Percentiles rank a stretch among this genome's conserved stretches.
Conservation (phyloP, 2,797 vertebrate genomes). For the Podarcis siculus region DNA sequence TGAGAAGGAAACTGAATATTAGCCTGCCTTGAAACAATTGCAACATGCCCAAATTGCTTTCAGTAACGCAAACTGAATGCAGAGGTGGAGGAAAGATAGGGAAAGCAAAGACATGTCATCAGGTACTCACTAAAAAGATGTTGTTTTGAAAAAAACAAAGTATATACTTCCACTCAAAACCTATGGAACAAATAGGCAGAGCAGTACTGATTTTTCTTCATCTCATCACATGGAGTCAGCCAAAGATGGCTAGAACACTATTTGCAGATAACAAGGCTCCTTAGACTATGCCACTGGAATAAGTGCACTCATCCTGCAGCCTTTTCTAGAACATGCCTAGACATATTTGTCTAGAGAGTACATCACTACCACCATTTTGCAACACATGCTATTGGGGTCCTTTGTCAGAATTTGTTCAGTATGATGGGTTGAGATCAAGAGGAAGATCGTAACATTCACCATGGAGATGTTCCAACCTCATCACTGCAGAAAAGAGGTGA, state of each 20-base stretch:
- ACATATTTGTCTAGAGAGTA: too few relatives aligned
- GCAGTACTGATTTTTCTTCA: background rate
- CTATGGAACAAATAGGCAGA: too few relatives aligned
- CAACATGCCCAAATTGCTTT: background rate
- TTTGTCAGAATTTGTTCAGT: background rate
- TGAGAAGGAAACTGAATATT: conserved; percentile 24
- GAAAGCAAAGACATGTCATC: background rate
- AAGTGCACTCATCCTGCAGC: background rate
- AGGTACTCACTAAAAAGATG: background rate
- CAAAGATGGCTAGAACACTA: too few relatives aligned
- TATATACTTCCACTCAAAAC: too few relatives aligned
- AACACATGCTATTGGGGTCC: background rate
- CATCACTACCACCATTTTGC: background rate
- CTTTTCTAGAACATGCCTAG: background rate
- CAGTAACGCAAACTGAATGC: background rate
- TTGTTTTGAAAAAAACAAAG: background rate
- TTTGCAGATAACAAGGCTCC: background rate
- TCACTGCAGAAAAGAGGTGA: background rate
- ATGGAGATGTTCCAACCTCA: background rate
- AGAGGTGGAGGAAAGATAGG: background rate
- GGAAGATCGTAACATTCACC: background rate
- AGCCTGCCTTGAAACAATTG: background rate
- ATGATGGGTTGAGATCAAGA: background rate
- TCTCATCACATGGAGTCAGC: too few relatives aligned
- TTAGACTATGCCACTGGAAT: background rate